Evolutionary conservation across 2,888 invertebrate genomes (phyloP), one percentile per base, ranked within the genome.

Genomic region (Emmelina monodactyla): DNA sequence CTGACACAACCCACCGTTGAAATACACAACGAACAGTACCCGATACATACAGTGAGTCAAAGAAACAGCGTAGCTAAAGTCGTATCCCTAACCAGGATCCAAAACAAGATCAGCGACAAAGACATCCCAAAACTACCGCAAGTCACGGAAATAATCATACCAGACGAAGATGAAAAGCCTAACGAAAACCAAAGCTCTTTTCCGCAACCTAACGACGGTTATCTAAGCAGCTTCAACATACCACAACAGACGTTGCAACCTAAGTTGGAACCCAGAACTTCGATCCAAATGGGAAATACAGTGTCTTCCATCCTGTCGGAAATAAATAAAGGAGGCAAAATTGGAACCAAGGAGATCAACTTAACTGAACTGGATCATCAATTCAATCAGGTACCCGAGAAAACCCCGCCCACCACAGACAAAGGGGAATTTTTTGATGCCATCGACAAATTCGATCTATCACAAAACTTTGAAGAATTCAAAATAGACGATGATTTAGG

Each of bases 391-490:
- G 62, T 50, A 15, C 50, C 61, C 2, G 68, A 66, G 32, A 72
- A 65, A 45, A 44, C 42, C 33, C 61, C 55, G 43, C 14, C 44
- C 16, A 42, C 44, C 22, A 63, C 62, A 42, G 56, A 59, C 19
- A 78, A 79, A 53, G 64, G 67, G 11, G 73, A 78, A 49, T 79
- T 78, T 49, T 72, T 78, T 39, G 80, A 81, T 40, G 78, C 80
- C 45, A 82, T 82, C 48, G 82, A 83, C 55, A 85, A 84, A 50
- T 87, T 85, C 53, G 87, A 88, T 55, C 81, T 89, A 51, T 84
- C 87, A 42, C 88, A 89, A 58, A 89, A 89, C 63, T 90, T 90
- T 54, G 90, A 90, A 55, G 90, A 90, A 57, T 90, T 90, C 59
- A 88, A 88, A 55, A 78, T 90, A 49, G 89, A 89, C 55, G 89